These are phyloP conservation scores for Schizopygopsis pylzovi DNA, from an alignment of 2,797 vertebrate species.

Conservation along the genomic window DNA sequence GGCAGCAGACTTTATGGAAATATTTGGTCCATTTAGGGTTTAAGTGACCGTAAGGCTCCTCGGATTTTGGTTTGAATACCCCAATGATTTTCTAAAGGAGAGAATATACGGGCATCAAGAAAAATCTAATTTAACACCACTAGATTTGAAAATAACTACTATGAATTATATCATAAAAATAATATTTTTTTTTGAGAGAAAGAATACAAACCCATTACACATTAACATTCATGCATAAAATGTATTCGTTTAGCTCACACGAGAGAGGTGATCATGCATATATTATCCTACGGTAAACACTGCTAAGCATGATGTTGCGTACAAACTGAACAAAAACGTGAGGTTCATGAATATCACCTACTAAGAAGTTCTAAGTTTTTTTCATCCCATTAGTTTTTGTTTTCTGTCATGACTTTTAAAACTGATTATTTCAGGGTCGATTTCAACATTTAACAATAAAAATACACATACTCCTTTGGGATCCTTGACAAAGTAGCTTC, in stretches of 20 bases:
- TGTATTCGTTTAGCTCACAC: not conserved
- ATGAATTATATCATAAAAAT: not conserved
- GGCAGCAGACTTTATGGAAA: conserved; percentile 97
- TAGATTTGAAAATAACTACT: not conserved
- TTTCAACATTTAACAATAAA: not conserved
- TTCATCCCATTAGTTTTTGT: not conserved
- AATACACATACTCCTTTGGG: conserved; percentile 83
- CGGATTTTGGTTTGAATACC: conserved; percentile 99
- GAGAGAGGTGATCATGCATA: not conserved
- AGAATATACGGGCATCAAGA: not conserved
- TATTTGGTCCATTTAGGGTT: conserved; percentile 99
- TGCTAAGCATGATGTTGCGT: not conserved
- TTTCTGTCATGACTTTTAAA: not conserved
- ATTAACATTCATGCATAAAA: conserved; percentile 8
- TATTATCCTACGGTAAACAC: not conserved
- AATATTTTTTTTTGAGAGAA: not conserved
- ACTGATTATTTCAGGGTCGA: not conserved
- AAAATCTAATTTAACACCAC: not conserved
- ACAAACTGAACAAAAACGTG: conserved; percentile 6
- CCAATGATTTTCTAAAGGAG: conserved; percentile 89
- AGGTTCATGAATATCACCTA: not conserved
- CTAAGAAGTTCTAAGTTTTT: not conserved
- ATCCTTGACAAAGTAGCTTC: conserved; percentile 98
- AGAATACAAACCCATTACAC: not conserved
- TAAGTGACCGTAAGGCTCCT: conserved; percentile 97